Base-by-base conservation (phyloP, 1,140 invertebrate genomes). In the Euura lappo region DNA sequence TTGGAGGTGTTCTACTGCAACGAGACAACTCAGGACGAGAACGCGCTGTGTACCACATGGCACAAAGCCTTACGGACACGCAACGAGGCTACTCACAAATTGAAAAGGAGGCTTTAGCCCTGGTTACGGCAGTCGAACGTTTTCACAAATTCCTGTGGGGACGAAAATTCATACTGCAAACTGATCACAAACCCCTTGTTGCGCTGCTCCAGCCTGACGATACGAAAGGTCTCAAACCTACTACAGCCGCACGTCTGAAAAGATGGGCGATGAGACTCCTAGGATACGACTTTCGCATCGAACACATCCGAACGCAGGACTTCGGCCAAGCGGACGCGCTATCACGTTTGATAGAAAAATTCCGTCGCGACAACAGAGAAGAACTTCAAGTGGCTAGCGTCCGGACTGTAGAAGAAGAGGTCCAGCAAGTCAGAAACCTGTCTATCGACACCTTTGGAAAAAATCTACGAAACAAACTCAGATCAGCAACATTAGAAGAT, bases 161-260 rank as follows among this genome's bases (percentile, higher is more conserved):
- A 2, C 45, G 79, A 46, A 71, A 82, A 28, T 83, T 88, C 70
- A 79, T 73, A 4, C 45, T 89, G 2, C 46, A 77, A 13, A 88
- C 85, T 8, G 87, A 89, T 71, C 88, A 89, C 71, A 82, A 85
- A 70, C 86, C 88, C 4, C 75, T 90, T 47, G 45, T 82, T 10
- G 65, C 72, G n/a, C 80, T 87, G 68, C 85, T 87, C 69, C 75
- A 79, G 10, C 64, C 66, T 1, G 66, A 72, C 1, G 72, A 74
- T n/a, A 65, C 45, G 46, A 68, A 80, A 75, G 81, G 79, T 68
- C 75, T 75, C 8, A 76, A 80, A 72, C 74, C 80, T 65, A 71
- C 65, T 10, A 70, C 75, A 64, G 74, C 79, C 42, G 74, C 76
- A 44, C 70, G 80, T 43, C 70, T 80, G 28, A 85, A 88, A 64